Percentiles rank a stretch among this genome's conserved stretches.
Evolutionary conservation across 64 coral and sea anemone species (phyloP).

Genomic region (Anthopleura sola): DNA sequence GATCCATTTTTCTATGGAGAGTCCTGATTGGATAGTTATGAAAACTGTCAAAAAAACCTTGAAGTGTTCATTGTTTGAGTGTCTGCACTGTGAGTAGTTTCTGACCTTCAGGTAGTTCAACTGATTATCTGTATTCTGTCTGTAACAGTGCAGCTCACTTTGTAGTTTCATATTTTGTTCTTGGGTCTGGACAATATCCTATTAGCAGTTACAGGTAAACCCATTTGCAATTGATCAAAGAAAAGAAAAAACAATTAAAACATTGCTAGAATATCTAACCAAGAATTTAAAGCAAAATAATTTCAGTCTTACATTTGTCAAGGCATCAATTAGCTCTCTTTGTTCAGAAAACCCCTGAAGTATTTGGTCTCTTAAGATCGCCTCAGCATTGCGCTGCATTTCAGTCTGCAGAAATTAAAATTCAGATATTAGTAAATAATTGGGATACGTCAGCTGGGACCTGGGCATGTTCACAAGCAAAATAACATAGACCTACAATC

Average conservation of each 20-base stretch:
- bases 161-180: slow-evolving; percentile 71
- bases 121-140: slow-evolving; percentile 72
- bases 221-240: neutral
- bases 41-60: too few species aligned
- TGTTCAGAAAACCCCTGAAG: slow-evolving; percentile 89
- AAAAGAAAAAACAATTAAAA: neutral
- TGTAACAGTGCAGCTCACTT: slow-evolving; percentile 54
- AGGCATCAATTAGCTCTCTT: slow-evolving; percentile 72
- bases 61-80: too few species aligned
- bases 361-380: slow-evolving; percentile 71
- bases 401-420: slow-evolving; percentile 46
- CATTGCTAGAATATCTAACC: neutral
- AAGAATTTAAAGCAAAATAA: neutral
- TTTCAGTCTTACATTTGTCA: slow-evolving; percentile 71
- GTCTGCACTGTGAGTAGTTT: too few species aligned
- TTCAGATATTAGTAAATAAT: too few species aligned
- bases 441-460: too few species aligned
- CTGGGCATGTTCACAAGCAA: too few species aligned
- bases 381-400: slow-evolving; percentile 73
- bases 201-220: neutral
- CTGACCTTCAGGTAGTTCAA: slow-evolving; percentile 82
- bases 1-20: too few species aligned
- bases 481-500: too few species aligned
- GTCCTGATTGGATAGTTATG: too few species aligned
- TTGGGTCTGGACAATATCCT: slow-evolving; percentile 85